These are phyloP conservation scores for Anolis carolinensis DNA, from an alignment of 2,113 vertebrate species.

Conservation along the genomic window DNA sequence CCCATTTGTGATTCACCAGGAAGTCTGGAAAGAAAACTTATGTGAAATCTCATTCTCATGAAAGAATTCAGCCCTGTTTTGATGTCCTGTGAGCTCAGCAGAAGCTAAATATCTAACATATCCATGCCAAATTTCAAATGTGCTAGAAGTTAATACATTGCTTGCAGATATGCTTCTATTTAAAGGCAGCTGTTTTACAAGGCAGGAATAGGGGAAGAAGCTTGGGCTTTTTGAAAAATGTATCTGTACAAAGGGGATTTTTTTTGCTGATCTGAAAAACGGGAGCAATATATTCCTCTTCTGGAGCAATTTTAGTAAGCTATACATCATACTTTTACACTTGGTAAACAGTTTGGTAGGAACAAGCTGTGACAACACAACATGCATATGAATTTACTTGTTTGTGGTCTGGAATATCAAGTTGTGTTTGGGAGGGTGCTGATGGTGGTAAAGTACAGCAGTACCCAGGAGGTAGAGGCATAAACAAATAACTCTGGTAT, in stretches of 20 bases:
- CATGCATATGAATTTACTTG: background rate
- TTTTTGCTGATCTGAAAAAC: background rate
- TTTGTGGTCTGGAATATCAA: background rate
- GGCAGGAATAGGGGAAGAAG: background rate
- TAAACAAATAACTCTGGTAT: background rate
- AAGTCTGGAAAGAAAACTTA: constrained; percentile 43
- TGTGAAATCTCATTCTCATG: constrained; percentile 38
- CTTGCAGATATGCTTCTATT: constrained; percentile 34
- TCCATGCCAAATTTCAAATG: constrained; percentile 31
- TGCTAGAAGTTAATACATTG: constrained; percentile 32
- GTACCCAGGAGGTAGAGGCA: background rate
- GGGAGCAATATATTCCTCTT: background rate
- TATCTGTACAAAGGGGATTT: background rate
- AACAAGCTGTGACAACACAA: background rate
- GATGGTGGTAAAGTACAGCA: background rate
- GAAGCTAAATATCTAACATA: constrained; percentile 39
- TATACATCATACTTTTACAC: background rate
- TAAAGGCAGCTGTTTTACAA: constrained; percentile 29
- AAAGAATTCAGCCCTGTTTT: constrained; percentile 39
- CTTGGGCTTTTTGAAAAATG: background rate
- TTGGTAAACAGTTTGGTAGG: background rate
- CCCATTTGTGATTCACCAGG: constrained; percentile 27
- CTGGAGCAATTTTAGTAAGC: background rate
- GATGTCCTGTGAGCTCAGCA: constrained; percentile 39
- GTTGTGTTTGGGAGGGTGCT: background rate